A percentile compares a stretch with the other conserved stretches of the same genome.
phyloP scores from a whole-genome alignment of 2,888 invertebrate genomes.

The Lepidocyrtoides sp. region DNA sequence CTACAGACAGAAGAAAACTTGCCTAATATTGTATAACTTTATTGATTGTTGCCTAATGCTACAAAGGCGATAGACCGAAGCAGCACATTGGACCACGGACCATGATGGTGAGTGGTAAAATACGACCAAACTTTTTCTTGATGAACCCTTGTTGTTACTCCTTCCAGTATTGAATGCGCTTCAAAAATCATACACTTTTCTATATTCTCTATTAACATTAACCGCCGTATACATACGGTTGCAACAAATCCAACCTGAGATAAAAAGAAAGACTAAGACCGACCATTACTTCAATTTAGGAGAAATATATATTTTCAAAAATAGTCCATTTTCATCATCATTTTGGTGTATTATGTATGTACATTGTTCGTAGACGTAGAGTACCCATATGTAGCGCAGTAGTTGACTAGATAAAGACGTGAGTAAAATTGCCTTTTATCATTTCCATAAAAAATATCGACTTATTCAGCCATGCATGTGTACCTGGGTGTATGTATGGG shows the following conservation, averaged over 20 bases:
- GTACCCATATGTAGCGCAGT: too few relatives aligned
- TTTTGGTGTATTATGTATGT: too few relatives aligned
- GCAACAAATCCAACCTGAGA: background rate
- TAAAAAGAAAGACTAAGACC: constrained; percentile 6
- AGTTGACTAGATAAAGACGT: constrained; percentile 67
- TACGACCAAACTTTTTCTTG: constrained; percentile 43
- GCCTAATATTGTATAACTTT: constrained; percentile 35
- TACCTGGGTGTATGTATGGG: background rate
- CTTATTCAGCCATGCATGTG: background rate
- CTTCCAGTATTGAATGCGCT: background rate
- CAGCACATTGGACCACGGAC: background rate
- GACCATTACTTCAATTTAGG: background rate
- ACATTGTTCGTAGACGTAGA: background rate
- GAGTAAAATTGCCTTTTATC: constrained; percentile 60
- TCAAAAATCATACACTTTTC: constrained; percentile 8
- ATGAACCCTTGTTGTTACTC: constrained; percentile 45
- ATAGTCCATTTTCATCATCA: background rate
- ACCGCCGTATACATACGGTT: background rate
- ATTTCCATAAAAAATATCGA: constrained; percentile 53
- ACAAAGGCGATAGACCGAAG: constrained; percentile 4
- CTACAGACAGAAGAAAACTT: constrained; percentile 21
- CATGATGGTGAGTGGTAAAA: background rate
- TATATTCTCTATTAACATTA: background rate
- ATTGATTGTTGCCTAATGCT: constrained; percentile 51
- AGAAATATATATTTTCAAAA: background rate